These are phyloP conservation scores for Patiria pectinifera DNA, from an alignment of 53 echinoderm and acorn worm genomes.

Conservation along the genomic window DNA sequence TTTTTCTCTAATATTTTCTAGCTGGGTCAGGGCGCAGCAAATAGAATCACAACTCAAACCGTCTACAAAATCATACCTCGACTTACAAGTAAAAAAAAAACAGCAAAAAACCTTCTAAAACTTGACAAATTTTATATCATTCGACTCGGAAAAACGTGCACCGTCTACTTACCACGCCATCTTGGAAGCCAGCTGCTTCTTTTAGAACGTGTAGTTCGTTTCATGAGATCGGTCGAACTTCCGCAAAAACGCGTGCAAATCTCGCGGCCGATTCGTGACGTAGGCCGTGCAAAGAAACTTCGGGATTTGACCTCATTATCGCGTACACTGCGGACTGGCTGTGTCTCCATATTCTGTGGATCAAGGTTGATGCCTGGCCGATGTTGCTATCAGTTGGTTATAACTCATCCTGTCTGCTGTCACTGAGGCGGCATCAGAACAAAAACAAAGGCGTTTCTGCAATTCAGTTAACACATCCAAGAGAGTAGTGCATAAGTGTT, in stretches of 20 bases:
- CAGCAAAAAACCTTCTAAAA: neutral
- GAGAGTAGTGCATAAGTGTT: too few relatives aligned
- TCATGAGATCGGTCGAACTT: neutral
- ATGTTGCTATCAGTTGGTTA: too few relatives aligned
- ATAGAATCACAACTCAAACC: neutral
- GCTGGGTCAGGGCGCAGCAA: neutral
- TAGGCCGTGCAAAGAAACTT: slow-evolving; percentile 15
- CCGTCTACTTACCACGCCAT: slow-evolving; percentile 12
- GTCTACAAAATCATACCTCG: neutral
- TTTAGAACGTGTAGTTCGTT: slow-evolving; percentile 20
- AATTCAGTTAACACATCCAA: too few relatives aligned
- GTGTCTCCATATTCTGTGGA: neutral
- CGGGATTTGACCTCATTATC: slow-evolving; percentile 15
- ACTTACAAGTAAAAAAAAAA: neutral
- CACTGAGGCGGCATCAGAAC: too few relatives aligned
- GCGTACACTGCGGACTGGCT: slow-evolving; percentile 10
- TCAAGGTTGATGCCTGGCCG: too few relatives aligned
- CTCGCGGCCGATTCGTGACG: slow-evolving; percentile 5
- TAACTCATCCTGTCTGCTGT: too few relatives aligned
- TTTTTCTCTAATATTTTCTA: neutral
- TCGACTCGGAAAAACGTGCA: neutral
- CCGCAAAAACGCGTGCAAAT: neutral
- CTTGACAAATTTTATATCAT: neutral
- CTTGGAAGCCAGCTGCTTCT: neutral
- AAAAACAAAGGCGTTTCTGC: too few relatives aligned